Evolutionary conservation across 2,113 vertebrate species (phyloP).

Genomic region (Neolamprologus brichardi): DNA sequence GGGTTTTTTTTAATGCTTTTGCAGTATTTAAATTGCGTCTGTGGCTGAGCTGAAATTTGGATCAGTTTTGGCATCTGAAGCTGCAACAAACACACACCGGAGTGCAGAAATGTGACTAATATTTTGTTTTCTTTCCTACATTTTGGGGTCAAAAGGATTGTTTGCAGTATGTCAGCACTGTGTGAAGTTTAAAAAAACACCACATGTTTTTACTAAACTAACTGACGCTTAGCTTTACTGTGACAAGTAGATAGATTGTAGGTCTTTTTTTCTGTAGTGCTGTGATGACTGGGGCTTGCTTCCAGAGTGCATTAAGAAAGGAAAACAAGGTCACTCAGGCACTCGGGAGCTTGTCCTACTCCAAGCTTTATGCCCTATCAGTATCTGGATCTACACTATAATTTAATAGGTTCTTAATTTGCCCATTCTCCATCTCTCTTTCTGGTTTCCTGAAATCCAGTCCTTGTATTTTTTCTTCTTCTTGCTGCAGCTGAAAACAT

Average conservation of each 20-base stretch:
- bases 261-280: background rate
- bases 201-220: background rate
- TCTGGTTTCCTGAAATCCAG: background rate
- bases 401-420: background rate
- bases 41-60: background rate
- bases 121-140: background rate
- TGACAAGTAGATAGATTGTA: background rate
- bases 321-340: background rate
- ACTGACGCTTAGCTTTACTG: background rate
- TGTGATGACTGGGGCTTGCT: background rate
- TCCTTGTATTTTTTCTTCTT: background rate
- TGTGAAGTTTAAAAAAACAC: background rate
- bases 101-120: background rate
- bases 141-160: background rate
- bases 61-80: background rate
- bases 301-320: background rate
- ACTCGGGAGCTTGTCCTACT: background rate
- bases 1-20: background rate
- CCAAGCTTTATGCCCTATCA: background rate
- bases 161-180: background rate
- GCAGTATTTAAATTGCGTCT: conserved; percentile 14
- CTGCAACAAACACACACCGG: background rate
- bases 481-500: background rate
- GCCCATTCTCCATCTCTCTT: background rate
- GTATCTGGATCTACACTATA: background rate